Evolutionary conservation across 1,140 invertebrate species (phyloP).

Genomic region (Hestina assimilis): DNA sequence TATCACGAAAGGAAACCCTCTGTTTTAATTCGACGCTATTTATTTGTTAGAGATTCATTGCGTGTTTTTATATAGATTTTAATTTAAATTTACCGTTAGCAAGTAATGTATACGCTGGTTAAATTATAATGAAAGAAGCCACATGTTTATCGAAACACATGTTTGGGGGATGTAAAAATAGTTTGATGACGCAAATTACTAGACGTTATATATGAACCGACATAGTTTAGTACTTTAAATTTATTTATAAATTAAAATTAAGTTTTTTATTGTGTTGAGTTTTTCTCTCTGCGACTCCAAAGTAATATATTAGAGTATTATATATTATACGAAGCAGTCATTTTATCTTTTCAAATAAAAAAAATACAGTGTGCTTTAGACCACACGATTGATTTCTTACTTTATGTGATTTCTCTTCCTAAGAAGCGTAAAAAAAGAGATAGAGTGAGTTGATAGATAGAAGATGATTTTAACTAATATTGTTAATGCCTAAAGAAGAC

Average conservation of each 20-base stretch:
- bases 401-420: no score
- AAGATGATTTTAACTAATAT: no score
- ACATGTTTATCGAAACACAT: conserved; percentile 8
- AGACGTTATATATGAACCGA: conserved; percentile 9
- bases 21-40: conserved; percentile 11
- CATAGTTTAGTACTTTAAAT: conserved; percentile 3
- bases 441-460: no score
- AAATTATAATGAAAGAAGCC: conserved; percentile 6
- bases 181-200: conserved; percentile 20
- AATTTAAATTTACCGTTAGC: neutral
- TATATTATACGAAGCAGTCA: no score
- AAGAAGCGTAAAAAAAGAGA: no score
- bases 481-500: no score
- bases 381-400: no score
- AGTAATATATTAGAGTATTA: no score
- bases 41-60: conserved; percentile 25
- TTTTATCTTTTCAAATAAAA: no score
- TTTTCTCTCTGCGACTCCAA: no score
- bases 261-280: neutral
- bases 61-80: neutral
- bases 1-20: conserved; percentile 4
- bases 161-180: conserved; percentile 18
- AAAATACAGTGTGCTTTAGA: no score
- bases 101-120: conserved; percentile 29
- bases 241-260: neutral